Evolutionary conservation across 53 echinoderm and acorn worm species (phyloP), one percentile per base, ranked within the genome.

Genomic region (Crossaster papposus): DNA sequence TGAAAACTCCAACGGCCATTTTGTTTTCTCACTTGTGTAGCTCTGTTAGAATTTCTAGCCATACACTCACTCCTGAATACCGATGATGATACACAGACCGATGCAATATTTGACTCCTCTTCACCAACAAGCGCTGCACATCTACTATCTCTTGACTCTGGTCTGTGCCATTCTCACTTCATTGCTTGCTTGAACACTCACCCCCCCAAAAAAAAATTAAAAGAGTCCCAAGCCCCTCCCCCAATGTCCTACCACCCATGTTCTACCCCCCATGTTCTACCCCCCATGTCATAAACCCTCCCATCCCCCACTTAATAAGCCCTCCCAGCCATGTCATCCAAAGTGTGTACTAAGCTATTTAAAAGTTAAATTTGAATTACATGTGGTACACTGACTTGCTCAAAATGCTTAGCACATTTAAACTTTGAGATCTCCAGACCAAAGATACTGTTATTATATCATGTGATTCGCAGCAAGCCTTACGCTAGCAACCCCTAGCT

Each of bases 101-200:
- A 35, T 51, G 78, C 22, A 15, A 4, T 58, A 17, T 84, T 51
- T 30, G 52, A 71, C 52, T 70, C 50, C 11, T 53, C 50, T 0
- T 53, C n/a, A n/a, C n/a, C 84, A 24, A 53, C 84, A 2, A 70
- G 71, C 51, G 28, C 50, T n/a, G 36, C 71, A 71, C 84, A 51
- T 53, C 84, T 24, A 2, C 65, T 72, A 8, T 84, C 84, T 20
- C 72, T 72, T 70, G 51, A 72, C n/a, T 72, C 72, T 31, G 72
- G 84, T 84, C 72, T 84, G 84, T 84, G 72, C 71, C 54, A 71
- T 20, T 84, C 26, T 72, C 50, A 26, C 18, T 70, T 72, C 71
- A 52, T 84, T 31, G 70, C n/a, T 72, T 44, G 50, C 72, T 33
- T 34, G 44, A 23, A 30, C 82, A 22, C n/a, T n/a, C n/a, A n/a